Evolutionary conservation across 2,888 invertebrate genomes (phyloP).

Genomic region (Marronus borbonicus): DNA sequence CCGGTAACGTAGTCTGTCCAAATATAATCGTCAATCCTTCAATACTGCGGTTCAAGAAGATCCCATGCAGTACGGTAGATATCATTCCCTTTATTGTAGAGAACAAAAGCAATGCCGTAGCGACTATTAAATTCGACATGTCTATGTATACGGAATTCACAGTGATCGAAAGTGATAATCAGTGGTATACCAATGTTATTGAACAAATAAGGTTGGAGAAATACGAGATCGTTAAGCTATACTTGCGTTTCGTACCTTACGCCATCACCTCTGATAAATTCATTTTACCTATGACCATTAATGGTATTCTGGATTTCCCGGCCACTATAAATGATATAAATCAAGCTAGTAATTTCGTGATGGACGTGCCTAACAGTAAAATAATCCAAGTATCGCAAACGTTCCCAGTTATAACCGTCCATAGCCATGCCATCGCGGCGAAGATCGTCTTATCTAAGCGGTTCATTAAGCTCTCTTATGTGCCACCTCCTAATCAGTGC

Average conservation of each 20-base stretch:
- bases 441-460: conserved; percentile 51
- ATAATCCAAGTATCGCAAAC: background rate
- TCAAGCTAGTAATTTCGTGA: background rate
- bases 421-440: conserved; percentile 21
- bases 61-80: conserved; percentile 53
- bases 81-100: conserved; percentile 46
- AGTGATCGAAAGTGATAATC: conserved; percentile 17
- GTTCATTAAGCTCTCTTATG: conserved; percentile 49
- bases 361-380: background rate
- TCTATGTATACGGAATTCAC: conserved; percentile 39
- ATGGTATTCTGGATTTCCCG: conserved; percentile 75
- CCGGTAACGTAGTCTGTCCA: conserved; percentile 49
- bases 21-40: conserved; percentile 51
- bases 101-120: conserved; percentile 45
- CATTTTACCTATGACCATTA: conserved; percentile 75
- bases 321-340: background rate
- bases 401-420: conserved; percentile 30
- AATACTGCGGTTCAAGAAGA: conserved; percentile 52
- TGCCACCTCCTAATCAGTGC: background rate
- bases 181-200: conserved; percentile 57
- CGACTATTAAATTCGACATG: conserved; percentile 39
- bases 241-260: conserved; percentile 68
- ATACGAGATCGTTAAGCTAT: conserved; percentile 57
- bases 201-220: conserved; percentile 60
- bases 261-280: conserved; percentile 73